phyloP scores from a whole-genome alignment of 1,140 invertebrate genomes.

The Caenorhabditis remanei region DNA sequence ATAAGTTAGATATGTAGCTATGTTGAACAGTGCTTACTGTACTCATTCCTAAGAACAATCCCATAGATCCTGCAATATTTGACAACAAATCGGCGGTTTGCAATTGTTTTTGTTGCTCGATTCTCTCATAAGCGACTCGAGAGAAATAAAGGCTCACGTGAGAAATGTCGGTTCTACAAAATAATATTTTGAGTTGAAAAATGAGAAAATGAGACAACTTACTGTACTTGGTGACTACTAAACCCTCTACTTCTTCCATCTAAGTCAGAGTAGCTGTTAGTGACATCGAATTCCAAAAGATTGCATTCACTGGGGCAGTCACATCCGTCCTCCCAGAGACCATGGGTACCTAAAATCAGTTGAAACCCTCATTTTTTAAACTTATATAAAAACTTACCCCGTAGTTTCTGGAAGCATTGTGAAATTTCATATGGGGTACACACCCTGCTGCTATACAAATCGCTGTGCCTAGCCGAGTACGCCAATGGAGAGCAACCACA shows the following conservation, averaged over 20 bases:
- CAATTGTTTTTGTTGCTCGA: slow-evolving; percentile 66
- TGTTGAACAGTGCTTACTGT: slow-evolving; percentile 5
- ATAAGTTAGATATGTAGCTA: background rate
- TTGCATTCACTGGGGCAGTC: slow-evolving; percentile 44
- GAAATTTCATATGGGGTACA: slow-evolving; percentile 57
- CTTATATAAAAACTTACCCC: background rate
- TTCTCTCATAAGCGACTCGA: slow-evolving; percentile 57
- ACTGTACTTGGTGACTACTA: background rate
- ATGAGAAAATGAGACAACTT: background rate
- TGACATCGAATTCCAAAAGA: slow-evolving; percentile 44
- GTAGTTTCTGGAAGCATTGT: slow-evolving; percentile 20
- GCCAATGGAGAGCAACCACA: slow-evolving; percentile 58
- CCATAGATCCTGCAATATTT: slow-evolving; percentile 65
- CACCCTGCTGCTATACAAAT: background rate
- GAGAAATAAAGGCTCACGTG: slow-evolving; percentile 44
- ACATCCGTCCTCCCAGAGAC: background rate
- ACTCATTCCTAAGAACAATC: slow-evolving; percentile 67
- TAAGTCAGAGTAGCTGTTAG: slow-evolving; percentile 53
- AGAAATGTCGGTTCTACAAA: slow-evolving; percentile 28
- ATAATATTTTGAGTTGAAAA: background rate
- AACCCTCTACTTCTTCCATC: slow-evolving; percentile 38
- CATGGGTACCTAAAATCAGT: background rate
- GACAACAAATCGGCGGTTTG: slow-evolving; percentile 64
- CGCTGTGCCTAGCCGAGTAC: background rate
- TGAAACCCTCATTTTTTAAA: background rate